Evolutionary conservation across 2,797 vertebrate species (phyloP).

Genomic region (Botia kubotai): DNA sequence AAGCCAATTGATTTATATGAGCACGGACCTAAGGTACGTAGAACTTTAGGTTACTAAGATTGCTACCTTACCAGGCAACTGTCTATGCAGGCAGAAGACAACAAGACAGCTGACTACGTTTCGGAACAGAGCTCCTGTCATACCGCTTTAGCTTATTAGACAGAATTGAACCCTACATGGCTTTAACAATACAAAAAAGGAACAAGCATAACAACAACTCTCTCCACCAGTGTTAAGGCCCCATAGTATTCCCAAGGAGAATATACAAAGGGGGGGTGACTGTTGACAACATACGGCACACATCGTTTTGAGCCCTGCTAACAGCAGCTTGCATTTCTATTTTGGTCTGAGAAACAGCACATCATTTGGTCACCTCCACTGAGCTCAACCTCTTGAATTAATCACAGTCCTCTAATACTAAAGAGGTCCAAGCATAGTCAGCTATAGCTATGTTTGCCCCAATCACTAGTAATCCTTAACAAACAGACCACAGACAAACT

Average conservation of each 20-base stretch:
- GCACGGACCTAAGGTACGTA: too few relatives aligned
- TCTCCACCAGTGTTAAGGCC: slow-evolving; percentile 26
- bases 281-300: slow-evolving; percentile 39
- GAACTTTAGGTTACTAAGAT: not conserved
- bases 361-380: slow-evolving; percentile 44
- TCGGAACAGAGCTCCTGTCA: too few relatives aligned
- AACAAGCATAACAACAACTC: slow-evolving; percentile 26
- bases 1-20: too few relatives aligned
- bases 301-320: slow-evolving; percentile 46
- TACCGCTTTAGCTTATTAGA: not conserved
- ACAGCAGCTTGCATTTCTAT: slow-evolving; percentile 48
- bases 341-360: slow-evolving; percentile 55
- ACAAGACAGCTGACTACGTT: not conserved
- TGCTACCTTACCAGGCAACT: not conserved
- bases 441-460: slow-evolving; percentile 33
- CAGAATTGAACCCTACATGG: not conserved
- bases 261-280: slow-evolving; percentile 28
- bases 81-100: not conserved
- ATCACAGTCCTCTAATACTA: slow-evolving; percentile 19
- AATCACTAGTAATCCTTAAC: slow-evolving; percentile 44
- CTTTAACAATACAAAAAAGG: slow-evolving; percentile 46
- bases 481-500: slow-evolving; percentile 34
- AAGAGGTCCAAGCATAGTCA: slow-evolving; percentile 12
- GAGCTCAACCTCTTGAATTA: slow-evolving; percentile 38
- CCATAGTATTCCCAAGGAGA: slow-evolving; percentile 31